Base-by-base conservation (phyloP, 1,140 invertebrate genomes). In the Cardiocondyla obscurior region DNA sequence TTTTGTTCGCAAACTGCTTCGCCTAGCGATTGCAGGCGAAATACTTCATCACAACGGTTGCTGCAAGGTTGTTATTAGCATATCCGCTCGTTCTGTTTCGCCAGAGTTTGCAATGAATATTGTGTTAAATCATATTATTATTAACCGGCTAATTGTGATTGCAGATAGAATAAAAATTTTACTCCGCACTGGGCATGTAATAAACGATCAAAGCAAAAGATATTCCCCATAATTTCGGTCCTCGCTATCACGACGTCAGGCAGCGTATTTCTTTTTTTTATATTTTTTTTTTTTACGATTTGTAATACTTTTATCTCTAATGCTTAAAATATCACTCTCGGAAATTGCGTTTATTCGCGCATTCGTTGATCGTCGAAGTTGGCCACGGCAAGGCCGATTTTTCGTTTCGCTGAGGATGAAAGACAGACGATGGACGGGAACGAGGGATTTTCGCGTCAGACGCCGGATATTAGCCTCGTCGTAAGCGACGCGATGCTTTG, bases 371-470 rank as follows among this genome's bases (percentile, higher is more conserved):
- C 10, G 53, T 73, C 53, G 39, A 60, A 60, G 70, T 58, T 74
- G 0, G 36, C 10, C 6, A n/a, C 36, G 70, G 70, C 14, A 30
- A 30, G 28, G 25, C 28, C 30, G 76, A 70, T 30, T 57, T 81
- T 70, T 42, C 25, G 49, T 70, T 55, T 69, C 36, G 64, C 14
- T 25, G 28, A 42, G 30, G 10, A 36, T 49, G 57, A 64, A 60
- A 57, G 69, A 72, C 49, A 60, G 53, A 57, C 25, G 51, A 82
- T 51, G 53, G 79, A 82, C 67, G 44, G 81, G 57, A 77, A 62
- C 25, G 81, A 77, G 81, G 73, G 73, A 79, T 83, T 83, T 77
- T 77, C 62, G 82, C 74, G 33, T 83, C 82, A 79, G 82, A 83
- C 74, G 64, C 19, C 82, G 82, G 82, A 83, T 83, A 83, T 83